These are phyloP conservation scores for Caenorhabditis inopinata DNA, from an alignment of 1,140 invertebrate genomes.

Conservation along the genomic window DNA sequence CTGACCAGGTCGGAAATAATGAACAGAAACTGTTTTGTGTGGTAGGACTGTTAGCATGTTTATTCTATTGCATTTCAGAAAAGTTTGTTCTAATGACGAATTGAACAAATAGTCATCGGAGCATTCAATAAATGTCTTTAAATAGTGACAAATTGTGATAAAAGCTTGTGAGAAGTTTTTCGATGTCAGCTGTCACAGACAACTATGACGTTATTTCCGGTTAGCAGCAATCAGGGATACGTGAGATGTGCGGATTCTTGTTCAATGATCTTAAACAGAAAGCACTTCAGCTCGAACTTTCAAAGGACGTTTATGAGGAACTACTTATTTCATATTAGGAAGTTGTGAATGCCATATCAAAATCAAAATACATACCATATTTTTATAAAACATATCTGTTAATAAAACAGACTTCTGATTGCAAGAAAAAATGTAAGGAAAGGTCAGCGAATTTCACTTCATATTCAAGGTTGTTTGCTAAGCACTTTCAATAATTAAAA, in stretches of 20 bases:
- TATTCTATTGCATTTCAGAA: neutral
- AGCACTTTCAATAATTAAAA: too few species aligned
- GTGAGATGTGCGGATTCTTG: neutral
- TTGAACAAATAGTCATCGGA: slow-evolving; percentile 12
- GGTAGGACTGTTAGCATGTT: neutral
- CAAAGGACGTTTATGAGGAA: too few species aligned
- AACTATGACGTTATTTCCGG: slow-evolving; percentile 1
- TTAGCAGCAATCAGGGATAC: neutral
- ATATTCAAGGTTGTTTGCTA: too few species aligned
- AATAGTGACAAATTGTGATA: slow-evolving; percentile 28
- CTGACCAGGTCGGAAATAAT: slow-evolving; percentile 21
- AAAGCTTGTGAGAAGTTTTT: slow-evolving; percentile 8
- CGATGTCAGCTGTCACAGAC: slow-evolving; percentile 24
- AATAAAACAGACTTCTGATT: too few species aligned
- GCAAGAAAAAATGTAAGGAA: too few species aligned
- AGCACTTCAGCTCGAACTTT: too few species aligned
- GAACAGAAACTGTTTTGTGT: neutral
- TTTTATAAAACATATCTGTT: too few species aligned
- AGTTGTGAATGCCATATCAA: too few species aligned
- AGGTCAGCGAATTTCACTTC: too few species aligned
- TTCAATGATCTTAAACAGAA: neutral
- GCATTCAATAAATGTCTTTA: slow-evolving; percentile 8
- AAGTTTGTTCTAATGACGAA: slow-evolving; percentile 23
- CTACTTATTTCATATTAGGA: too few species aligned
- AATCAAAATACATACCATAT: too few species aligned